Base-by-base conservation (phyloP, 2,888 invertebrate genomes). In the Eupithecia pulchellata region DNA sequence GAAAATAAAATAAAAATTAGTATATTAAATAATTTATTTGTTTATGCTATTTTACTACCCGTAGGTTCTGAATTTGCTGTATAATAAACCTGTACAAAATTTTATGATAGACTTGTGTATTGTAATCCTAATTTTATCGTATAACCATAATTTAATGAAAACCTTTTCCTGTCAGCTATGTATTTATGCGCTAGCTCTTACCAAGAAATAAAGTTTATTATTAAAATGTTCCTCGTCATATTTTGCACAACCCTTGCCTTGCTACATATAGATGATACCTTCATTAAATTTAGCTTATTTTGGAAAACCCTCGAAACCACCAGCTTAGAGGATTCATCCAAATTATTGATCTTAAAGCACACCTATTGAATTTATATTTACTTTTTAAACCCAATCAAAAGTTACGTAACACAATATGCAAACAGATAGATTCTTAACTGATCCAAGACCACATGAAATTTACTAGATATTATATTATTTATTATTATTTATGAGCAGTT, bases 201-300 rank as follows among this genome's bases (percentile, higher is more conserved):
- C 92, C 85, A 89, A 89, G 80, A 90, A 91, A 92, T 93, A 92
- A 93, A 91, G 89, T 88, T 89, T 89, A 90, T 90, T 87, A 91
- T 86, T 84, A 86, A 87, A 87, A 83, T 64, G 70, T 62, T 73
- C 76, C 76, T 75, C 63, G 58, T 70, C 71, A 68, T 36, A 27
- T 60, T 61, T 34, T 57, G 14, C 42, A 20, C 30, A 17, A 29
- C 58, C n/a, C n/a, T 32, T 30, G n/a, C 32, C 30, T 30, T n/a
- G 20, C n/a, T 14, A 13, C n/a, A 1, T 13, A 11, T 34, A 34
- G 11, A 34, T 34, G 34, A 34, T 34, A 34, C 9, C 13, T 34
- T 13, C 11, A 13, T 34, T 9, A 9, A 34, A 34, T 34, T 34
- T 1, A 11, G 11, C 1, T 34, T 34, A 1, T 34, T 13, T 11